These are phyloP conservation scores for Micrasema minimum DNA, from an alignment of 1,140 invertebrate species.

Conservation along the genomic window DNA sequence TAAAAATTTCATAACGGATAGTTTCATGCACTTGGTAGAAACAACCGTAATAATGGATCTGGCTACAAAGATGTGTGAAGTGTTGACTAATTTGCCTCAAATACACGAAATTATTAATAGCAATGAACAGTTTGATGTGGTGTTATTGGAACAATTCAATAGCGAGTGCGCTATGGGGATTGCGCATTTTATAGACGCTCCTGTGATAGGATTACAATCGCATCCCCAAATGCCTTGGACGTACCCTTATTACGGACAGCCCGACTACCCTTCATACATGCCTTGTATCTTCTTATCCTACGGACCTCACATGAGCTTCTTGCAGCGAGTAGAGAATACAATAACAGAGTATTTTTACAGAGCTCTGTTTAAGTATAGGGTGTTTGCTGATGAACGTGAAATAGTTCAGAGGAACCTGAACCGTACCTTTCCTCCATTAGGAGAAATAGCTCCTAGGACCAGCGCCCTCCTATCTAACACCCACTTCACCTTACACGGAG, in stretches of 20 bases:
- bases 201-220: constrained; percentile 70
- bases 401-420: constrained; percentile 57
- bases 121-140: constrained; percentile 70
- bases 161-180: constrained; percentile 74
- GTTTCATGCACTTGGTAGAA: constrained; percentile 35
- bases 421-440: constrained; percentile 53
- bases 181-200: constrained; percentile 66
- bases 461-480: constrained; percentile 68
- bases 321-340: constrained; percentile 68
- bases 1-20: background rate
- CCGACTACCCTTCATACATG: constrained; percentile 72
- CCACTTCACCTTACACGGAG: constrained; percentile 66
- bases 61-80: constrained; percentile 60
- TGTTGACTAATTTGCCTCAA: constrained; percentile 56
- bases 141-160: constrained; percentile 74
- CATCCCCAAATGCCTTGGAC: constrained; percentile 70
- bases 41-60: constrained; percentile 53
- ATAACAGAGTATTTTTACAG: constrained; percentile 46
- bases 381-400: constrained; percentile 59
- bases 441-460: constrained; percentile 61
- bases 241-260: constrained; percentile 67
- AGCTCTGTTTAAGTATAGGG: constrained; percentile 56
- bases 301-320: constrained; percentile 66
- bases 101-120: constrained; percentile 59
- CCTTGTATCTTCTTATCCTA: constrained; percentile 66